Evolutionary conservation across 1,140 invertebrate species (phyloP), one percentile per base, ranked within the genome.

Genomic region (Caenorhabditis tropicalis): DNA sequence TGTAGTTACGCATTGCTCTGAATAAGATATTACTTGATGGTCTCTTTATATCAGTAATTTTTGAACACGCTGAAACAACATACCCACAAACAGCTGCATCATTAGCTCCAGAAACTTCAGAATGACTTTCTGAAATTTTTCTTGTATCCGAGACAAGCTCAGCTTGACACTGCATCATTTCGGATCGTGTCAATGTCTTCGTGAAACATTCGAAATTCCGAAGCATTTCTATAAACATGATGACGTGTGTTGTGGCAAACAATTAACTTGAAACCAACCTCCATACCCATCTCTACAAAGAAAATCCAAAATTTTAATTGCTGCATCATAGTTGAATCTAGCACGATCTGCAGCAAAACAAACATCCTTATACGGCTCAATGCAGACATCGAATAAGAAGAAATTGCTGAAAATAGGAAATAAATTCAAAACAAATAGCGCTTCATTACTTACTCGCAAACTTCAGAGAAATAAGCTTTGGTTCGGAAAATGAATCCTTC

Each of bases 161-260:
- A 16, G 87, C 87, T 56, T 87, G 87, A 43, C 87, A 87, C 36
- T 87, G 87, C 87, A 87, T 87, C 87, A 87, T 87, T 85, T 87
- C 87, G 2, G 74, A 70, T 74, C 87, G 56, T 3, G 87, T 87
- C n/a, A 87, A 74, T 1, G 87, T 87, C 70, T 56, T 51, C 24
- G 85, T 83, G 53, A 87, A 87, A 33, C 87, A 87, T 56, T 87
- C 87, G 36, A 87, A 82, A 65, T 83, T 87, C 46, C 81, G 65
- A 1, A 70, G 10, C 85, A 87, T 85, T 82, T 87, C 87, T 86
- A 56, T 83, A 86, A 31, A 31, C 31, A 7, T 12, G 1, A 49
- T 79, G 21, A 27, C 33, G 24, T 36, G 60, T 46, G 43, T 10
- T 46, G 9, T 9, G 24, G 19, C 16, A 58, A 36, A 10, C 6